Evolutionary conservation across 1,140 invertebrate species (phyloP).

Genomic region (Drosophila prosaltans): DNA sequence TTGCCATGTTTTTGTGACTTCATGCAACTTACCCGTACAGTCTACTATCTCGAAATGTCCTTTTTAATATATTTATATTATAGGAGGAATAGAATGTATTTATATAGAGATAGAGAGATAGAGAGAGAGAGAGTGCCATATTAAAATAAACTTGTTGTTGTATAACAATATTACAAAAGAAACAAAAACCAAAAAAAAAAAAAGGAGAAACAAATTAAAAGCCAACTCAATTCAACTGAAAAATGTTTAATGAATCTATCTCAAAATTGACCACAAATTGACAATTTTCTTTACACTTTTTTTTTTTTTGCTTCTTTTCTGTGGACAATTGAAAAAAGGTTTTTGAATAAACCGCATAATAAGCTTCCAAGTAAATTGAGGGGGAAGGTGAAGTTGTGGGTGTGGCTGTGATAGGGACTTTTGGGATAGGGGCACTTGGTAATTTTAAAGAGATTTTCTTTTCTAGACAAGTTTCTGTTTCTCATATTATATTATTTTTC

Average conservation of each 20-base stretch:
- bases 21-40: conserved; percentile 89
- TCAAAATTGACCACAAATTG: conserved; percentile 8
- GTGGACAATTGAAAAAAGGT: conserved; percentile 17
- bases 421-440: conserved; percentile 21
- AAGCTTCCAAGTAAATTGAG: conserved; percentile 70
- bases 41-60: conserved; percentile 90
- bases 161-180: conserved; percentile 31
- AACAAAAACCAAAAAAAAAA: conserved; percentile 28
- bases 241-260: conserved; percentile 19
- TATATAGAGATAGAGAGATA: conserved; percentile 27
- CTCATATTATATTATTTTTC: conserved; percentile 15
- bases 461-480: conserved; percentile 16
- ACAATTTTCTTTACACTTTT: not conserved
- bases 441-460: not conserved
- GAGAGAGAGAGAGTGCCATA: conserved; percentile 28
- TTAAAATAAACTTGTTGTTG: conserved; percentile 31
- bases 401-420: not conserved
- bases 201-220: conserved; percentile 10
- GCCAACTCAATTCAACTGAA: not conserved
- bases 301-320: not conserved
- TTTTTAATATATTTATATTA: conserved; percentile 30
- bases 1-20: conserved; percentile 50
- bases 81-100: conserved; percentile 42
- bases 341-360: conserved; percentile 62
- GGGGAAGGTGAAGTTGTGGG: conserved; percentile 6